A percentile compares a stretch with the other conserved stretches of the same genome.
Evolutionary conservation across 2,888 invertebrate species (phyloP).

Genomic region (Nomada ferruginata): DNA sequence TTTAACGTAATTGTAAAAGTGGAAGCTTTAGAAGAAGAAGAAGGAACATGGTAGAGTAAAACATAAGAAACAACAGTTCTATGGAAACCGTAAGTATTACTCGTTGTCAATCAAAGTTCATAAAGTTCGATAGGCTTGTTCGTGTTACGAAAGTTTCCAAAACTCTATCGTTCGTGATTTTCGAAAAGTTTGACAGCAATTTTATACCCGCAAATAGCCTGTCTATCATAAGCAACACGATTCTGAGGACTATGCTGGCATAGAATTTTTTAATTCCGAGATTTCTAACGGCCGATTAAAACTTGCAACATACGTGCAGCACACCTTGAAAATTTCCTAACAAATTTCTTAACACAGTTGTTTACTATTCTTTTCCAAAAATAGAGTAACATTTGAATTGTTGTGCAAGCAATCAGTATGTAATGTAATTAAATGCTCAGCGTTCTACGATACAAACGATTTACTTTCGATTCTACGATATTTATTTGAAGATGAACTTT

Average conservation of each 20-base stretch:
- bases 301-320: conserved; percentile 43
- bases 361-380: too few relatives aligned
- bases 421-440: too few relatives aligned
- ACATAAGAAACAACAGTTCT: not conserved
- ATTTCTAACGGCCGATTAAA: conserved; percentile 72
- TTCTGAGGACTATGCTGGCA: conserved; percentile 49
- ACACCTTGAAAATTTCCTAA: too few relatives aligned
- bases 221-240: conserved; percentile 57
- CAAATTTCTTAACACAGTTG: too few relatives aligned
- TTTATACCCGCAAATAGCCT: conserved; percentile 48
- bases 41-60: not conserved
- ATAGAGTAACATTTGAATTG: too few relatives aligned
- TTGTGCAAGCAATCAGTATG: too few relatives aligned
- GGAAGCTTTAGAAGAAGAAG: not conserved
- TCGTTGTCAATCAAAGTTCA: conserved; percentile 8
- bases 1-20: conserved; percentile 2
- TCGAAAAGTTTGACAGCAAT: conserved; percentile 20
- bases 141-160: conserved; percentile 21
- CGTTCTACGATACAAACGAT: too few relatives aligned
- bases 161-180: conserved; percentile 5
- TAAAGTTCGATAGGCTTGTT: not conserved
- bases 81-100: conserved; percentile 37
- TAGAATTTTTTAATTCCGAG: conserved; percentile 51
- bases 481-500: too few relatives aligned
- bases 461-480: too few relatives aligned